Evolutionary conservation across 2,888 invertebrate genomes (phyloP), one percentile per base, ranked within the genome.

Genomic region (Spialia ferax): DNA sequence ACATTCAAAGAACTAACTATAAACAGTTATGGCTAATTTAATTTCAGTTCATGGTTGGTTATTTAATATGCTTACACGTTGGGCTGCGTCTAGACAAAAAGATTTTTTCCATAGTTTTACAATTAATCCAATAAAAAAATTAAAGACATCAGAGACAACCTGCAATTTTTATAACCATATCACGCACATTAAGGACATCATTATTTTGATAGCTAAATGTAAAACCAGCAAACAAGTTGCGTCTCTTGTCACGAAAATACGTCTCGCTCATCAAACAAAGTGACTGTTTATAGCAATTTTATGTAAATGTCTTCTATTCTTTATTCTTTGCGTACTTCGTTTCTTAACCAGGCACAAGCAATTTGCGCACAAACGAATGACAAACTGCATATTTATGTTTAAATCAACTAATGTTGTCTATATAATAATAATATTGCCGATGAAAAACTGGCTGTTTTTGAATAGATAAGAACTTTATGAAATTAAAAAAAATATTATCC

Each of bases 251-350:
- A 45, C 45, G 45, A 45, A 45, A 48, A 48, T 8, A 20, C 48
- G 48, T 48, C 48, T 48, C 48, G 20, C 3, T 20, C 48, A 48
- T 48, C 48, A 48, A 48, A 48, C 48, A 10, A 48, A 48, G 20
- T 48, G 48, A 48, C 48, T 20, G 48, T 20, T 48, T 48, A 48
- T 11, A 20, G 20, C 48, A 48, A 48, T 48, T 48, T 48, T 48
- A 48, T 48, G 48, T 48, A 48, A 48, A 48, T 48, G 20, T 48
- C 48, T 20, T 48, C 48, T 48, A 48, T 48, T 48, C n/a, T 48
- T 20, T 48, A 20, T 48, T 48, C 48, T 20, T 20, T 3, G 48
- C 48, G 48, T 48, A 20, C 20, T 20, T 11, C 2, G 48, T 48
- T 48, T 48, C 20, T 48, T 48, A 48, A 48, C 48, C 10, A 48